Percentiles rank a stretch among this genome's conserved stretches.
phyloP scores from a whole-genome alignment of 2,888 invertebrate species.

The Rhodophaea formosa region DNA sequence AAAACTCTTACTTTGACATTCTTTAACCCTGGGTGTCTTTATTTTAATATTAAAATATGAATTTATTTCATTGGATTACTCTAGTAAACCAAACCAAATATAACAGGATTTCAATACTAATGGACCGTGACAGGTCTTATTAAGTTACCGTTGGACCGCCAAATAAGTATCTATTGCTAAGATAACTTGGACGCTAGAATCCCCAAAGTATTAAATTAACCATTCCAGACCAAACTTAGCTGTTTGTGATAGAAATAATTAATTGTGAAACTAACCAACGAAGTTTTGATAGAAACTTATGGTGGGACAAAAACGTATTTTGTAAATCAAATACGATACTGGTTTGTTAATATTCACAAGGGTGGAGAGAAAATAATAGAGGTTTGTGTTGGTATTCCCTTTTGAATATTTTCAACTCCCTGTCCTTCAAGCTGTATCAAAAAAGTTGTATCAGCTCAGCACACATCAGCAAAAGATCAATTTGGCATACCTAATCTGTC shows the following conservation, averaged over 20 bases:
- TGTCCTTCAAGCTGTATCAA: no score
- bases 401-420: neutral
- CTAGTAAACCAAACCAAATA: neutral
- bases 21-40: no score
- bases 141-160: neutral
- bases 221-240: constrained; percentile 6
- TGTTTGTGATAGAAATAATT: constrained; percentile 12
- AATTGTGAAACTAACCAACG: constrained; percentile 4
- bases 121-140: neutral
- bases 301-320: neutral
- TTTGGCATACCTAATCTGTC: no score
- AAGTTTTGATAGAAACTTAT: constrained; percentile 12
- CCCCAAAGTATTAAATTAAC: constrained; percentile 15
- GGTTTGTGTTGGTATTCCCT: neutral
- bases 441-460: no score
- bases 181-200: constrained; percentile 3
- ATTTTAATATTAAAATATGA: no score
- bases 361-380: neutral
- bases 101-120: neutral
- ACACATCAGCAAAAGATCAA: no score
- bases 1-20: no score
- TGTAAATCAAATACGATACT: neutral
- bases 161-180: constrained; percentile 9
- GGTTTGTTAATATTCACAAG: neutral
- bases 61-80: no score